Base-by-base conservation (phyloP, 1,140 invertebrate genomes). In the Batillaria attramentaria region DNA sequence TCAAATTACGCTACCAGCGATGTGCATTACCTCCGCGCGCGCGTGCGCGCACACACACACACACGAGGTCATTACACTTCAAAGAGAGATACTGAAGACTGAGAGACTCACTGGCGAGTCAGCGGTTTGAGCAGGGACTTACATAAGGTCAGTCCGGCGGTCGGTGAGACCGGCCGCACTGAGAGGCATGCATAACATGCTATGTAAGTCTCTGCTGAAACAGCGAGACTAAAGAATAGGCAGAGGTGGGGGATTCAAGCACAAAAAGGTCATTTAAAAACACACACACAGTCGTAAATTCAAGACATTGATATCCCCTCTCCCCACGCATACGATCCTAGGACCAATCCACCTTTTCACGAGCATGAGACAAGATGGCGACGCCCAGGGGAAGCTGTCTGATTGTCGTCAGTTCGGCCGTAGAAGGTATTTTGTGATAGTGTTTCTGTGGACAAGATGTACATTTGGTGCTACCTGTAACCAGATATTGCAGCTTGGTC, bases 371-470 rank as follows among this genome's bases (percentile, higher is more conserved):
- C 50, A 75, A 75, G 62, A 75, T 75, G 73, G 73, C 73, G 68
- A 73, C 80, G 3, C 42, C 80, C 28, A 82, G 81, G 41, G 78
- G 77, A 31, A 84, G 81, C 50, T 84, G 83, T 79, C 69, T 84
- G 37, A 43, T 84, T 28, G 80, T 84, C 16, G 70, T 84, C 10
- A 84, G 83, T 77, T 73, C 81, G 42, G 80, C 81, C 39, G 72
- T 78, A 24, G 78, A 82, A 82, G 83, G 83, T 83, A 72, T 66
- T 35, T 73, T 50, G 28, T 13, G 41, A 46, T 46, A 2, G 37
- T 31, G 16, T 76, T 72, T n/a, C n/a, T n/a, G n/a, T n/a, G n/a
- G n/a, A n/a, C n/a, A n/a, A n/a, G n/a, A n/a, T n/a, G n/a, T n/a
- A n/a, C n/a, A n/a, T n/a, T n/a, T n/a, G n/a, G n/a, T n/a, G n/a